Base-by-base conservation (phyloP, 2,888 invertebrate species). In the Ctenicera cuprea region DNA sequence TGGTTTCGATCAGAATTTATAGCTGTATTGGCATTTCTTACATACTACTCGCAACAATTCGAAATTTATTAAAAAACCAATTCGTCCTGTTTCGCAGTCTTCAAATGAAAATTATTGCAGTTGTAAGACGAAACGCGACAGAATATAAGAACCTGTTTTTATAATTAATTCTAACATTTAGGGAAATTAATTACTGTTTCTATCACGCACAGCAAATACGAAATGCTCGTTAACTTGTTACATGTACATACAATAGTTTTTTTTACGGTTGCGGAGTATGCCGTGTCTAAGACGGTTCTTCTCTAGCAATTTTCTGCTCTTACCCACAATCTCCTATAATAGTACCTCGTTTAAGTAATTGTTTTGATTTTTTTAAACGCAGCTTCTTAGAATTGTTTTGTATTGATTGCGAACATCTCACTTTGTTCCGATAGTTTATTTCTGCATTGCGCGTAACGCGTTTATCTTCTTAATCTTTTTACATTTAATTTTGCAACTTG, bases 291-390 rank as follows among this genome's bases (percentile, higher is more conserved):
- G 73, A 76, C 37, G 68, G 54, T 70, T 73, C 70, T 69, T 74
- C 68, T 71, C 69, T 68, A 65, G 74, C 74, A 76, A 76, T 76
- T 76, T 74, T 72, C 71, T 74, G 69, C 71, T 72, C 67, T 76
- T 67, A 76, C 70, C 74, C 64, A 72, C 72, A 76, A 76, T 76
- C 66, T 74, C 66, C 66, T 74, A 48, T 76, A 76, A 76, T 76
- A 69, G 72, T 72, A 76, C 70, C 74, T 76, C 71, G 76, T 76
- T 76, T 74, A 74, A 72, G 74, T 76, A 76, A 76, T 76, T 76
- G 76, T 72, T 74, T 76, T 72, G 72, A 76, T 72, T 76, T 76
- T n/a, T 74, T 74, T 72, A 71, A 74, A 70, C 72, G 52, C 70
- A 2, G 43, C 26, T 70, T 70, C 63, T 70, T 18, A 20, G 38